Base-by-base conservation (phyloP, 1,140 invertebrate species). In the Muscidifurax raptorellus region DNA sequence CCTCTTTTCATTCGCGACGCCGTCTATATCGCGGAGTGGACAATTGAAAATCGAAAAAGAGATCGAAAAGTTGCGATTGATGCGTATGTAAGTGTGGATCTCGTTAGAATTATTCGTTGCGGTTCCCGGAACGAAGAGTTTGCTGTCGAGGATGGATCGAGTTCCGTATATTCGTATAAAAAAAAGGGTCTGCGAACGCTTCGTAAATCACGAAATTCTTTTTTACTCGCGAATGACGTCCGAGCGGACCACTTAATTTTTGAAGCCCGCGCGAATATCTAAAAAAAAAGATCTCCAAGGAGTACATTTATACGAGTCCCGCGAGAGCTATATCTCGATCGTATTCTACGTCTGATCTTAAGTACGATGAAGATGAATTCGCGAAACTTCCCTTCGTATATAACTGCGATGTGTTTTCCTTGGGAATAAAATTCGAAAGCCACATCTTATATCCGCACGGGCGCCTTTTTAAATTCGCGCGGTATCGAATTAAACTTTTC, bases 11-110 rank as follows among this genome's bases (percentile, higher is more conserved):
- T 30, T 32, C 59, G 2, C 13, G 66, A 2, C 40, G 28, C 22
- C 25, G 9, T 47, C 9, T 64, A 32, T n/a, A 66, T 64, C 12
- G 18, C 22, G 28, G 18, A 7, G 76, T 64, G 30, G 13, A 59
- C 22, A 4, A 78, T 30, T 64, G 64, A 78, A 78, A 64, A 27
- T 77, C 32, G 27, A 77, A 52, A 76, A 40, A 76, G 25, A 52
- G 25, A 30, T 52, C 15, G 27, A 12, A 22, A 66, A 52, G 22
- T 40, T 40, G 36, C 4, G 5, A 36, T 36, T 36, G 32, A 36
- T 7, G 32, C 9, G 5, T 0, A n/a, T n/a, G n/a, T n/a, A n/a
- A n/a, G n/a, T n/a, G n/a, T n/a, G n/a, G n/a, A n/a, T n/a, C 12
- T 76, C 25, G 27, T 47, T 52, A 76, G 27, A 44, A 77, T 15